Percentiles rank a stretch among this genome's conserved stretches.
phyloP scores from a whole-genome alignment of 2,888 invertebrate species.

The Pheosia tremula region DNA sequence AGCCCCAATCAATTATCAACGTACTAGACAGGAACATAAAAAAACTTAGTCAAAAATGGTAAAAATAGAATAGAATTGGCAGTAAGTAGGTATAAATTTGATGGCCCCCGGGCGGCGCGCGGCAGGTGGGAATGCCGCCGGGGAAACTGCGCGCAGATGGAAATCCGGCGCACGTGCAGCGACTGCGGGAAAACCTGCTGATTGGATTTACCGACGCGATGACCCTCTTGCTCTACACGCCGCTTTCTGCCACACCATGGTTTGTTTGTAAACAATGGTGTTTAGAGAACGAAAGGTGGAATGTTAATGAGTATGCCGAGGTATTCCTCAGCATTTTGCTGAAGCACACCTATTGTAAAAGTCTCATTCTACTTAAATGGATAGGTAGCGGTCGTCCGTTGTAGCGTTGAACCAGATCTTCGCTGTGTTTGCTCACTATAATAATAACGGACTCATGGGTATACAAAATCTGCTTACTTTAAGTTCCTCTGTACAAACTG shows the following conservation, averaged over 20 bases:
- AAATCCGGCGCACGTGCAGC: slow-evolving; percentile 4
- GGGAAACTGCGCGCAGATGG: slow-evolving; percentile 1
- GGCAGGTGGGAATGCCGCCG: slow-evolving; percentile 6
- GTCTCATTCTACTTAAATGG: no score
- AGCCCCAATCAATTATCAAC: neutral
- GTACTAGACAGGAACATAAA: neutral
- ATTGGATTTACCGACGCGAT: slow-evolving; percentile 28
- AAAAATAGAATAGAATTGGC: neutral
- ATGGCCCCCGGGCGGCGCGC: slow-evolving; percentile 2
- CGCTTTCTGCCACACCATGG: neutral
- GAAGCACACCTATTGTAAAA: no score
- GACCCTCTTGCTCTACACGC: slow-evolving; percentile 13
- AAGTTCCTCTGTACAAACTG: no score
- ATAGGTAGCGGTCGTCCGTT: no score
- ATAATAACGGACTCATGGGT: no score
- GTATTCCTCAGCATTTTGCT: no score
- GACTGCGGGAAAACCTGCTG: slow-evolving; percentile 19
- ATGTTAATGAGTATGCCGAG: no score
- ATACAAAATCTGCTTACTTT: no score
- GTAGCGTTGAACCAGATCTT: no score
- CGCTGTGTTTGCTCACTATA: no score
- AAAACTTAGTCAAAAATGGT: neutral
- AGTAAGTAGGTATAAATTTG: no score
- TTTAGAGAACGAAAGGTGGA: neutral
- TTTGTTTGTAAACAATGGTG: slow-evolving; percentile 30